A percentile compares a stretch with the other conserved stretches of the same genome.
phyloP scores from a whole-genome alignment of 2,113 vertebrate species.

The Nansenia antarctica region DNA sequence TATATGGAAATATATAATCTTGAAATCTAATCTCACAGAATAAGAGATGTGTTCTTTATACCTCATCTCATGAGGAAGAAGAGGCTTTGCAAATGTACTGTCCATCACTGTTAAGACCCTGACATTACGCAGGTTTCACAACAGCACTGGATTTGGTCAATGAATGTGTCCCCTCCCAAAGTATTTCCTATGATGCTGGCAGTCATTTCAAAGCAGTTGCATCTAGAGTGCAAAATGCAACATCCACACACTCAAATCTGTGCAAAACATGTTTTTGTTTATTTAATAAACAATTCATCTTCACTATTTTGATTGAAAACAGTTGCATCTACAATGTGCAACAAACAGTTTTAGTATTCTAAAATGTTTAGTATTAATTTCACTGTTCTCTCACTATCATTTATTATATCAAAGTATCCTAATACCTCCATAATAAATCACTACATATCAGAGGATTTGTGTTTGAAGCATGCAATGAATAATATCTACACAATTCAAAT shows the following conservation, averaged over 20 bases:
- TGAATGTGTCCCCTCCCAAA: slow-evolving; percentile 24
- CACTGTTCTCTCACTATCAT: no score
- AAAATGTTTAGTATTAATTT: no score
- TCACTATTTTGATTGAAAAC: no score
- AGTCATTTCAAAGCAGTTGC: slow-evolving; percentile 61
- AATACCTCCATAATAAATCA: no score
- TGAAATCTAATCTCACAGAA: background rate
- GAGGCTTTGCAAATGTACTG: background rate
- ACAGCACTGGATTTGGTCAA: background rate
- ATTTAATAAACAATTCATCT: no score
- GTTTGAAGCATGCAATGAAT: no score
- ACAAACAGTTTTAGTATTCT: slow-evolving; percentile 22
- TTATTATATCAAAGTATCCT: no score
- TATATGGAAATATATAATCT: slow-evolving; percentile 1
- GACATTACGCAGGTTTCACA: slow-evolving; percentile 22
- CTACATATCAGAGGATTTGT: no score
- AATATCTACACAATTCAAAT: no score
- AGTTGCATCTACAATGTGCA: slow-evolving; percentile 65
- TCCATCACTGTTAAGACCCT: background rate
- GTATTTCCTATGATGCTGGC: slow-evolving; percentile 52
- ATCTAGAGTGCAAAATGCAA: no score
- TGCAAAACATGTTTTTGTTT: no score
- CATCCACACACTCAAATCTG: no score
- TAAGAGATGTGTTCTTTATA: background rate
- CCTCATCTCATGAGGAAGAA: background rate